Base-by-base conservation (phyloP, 2,888 invertebrate genomes). In the Yponomeuta cagnagella region DNA sequence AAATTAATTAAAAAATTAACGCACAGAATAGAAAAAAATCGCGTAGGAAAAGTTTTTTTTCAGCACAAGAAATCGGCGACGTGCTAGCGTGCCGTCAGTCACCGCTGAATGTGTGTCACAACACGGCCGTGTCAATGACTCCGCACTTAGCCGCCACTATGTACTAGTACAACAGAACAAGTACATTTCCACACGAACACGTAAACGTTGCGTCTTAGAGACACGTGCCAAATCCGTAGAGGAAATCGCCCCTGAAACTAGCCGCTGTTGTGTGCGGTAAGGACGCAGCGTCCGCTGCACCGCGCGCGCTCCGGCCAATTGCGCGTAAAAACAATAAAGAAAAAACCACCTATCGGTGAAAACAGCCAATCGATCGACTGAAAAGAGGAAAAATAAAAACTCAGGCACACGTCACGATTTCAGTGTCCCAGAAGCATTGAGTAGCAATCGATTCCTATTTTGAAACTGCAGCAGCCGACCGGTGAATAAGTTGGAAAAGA, bases 41-140 rank as follows among this genome's bases (percentile, higher is more conserved):
- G 69, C 63, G 73, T 72, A 75, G 76, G 73, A 81, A 82, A 80
- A 82, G 6, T 58, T 58, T 58, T 58, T 74, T 76, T 74, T 76
- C 76, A 81, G 83, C 84, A 82, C 84, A 82, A 81, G 84, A 85
- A 80, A 80, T 79, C 79, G 79, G 82, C 80, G 82, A 84, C 86
- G 85, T 85, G 83, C 80, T 81, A 78, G 77, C 82, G 83, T 81
- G 80, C 86, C 83, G 86, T 86, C 88, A 85, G 81, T 80, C 82
- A 78, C 74, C 77, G 82, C 83, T 82, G 90, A 90, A 92, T 92
- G 90, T 92, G 83, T 93, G 92, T 92, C 93, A 93, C 82, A 86
- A 76, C 77, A 77, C 82, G 83, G 84, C 81, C 84, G 85, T 86
- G 90, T 91, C 91, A 91, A 83, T 88, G 91, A 90, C 90, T 86